A percentile compares a stretch with the other conserved stretches of the same genome.
Evolutionary conservation across 2,888 invertebrate genomes (phyloP).

Genomic region (Lepidochitona cinerea): DNA sequence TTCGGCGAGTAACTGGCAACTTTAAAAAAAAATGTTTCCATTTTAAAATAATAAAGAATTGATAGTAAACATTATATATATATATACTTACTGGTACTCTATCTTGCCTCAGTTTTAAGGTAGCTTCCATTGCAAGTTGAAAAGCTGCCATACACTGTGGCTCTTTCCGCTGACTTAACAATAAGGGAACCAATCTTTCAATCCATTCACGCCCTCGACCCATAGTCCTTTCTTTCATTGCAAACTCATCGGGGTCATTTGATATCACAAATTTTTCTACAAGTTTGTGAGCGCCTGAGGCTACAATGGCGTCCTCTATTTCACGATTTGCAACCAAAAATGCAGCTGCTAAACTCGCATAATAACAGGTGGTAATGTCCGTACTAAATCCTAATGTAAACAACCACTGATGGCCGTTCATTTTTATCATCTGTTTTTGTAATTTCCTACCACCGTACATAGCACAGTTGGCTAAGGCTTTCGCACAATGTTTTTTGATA

Average conservation of each 20-base stretch:
- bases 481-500: constrained; percentile 7
- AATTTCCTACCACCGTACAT: constrained; percentile 6
- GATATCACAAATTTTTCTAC: constrained; percentile 9
- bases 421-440: constrained; percentile 8
- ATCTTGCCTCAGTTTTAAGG: constrained; percentile 4
- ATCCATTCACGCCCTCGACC: background rate
- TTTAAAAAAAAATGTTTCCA: too few species aligned
- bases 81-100: constrained; percentile 3
- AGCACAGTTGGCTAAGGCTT: constrained; percentile 9
- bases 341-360: constrained; percentile 6
- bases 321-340: constrained; percentile 1
- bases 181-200: constrained; percentile 1
- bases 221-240: background rate
- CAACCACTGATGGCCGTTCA: constrained; percentile 2
- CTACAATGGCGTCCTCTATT: background rate
- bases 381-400: constrained; percentile 8
- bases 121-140: constrained; percentile 8
- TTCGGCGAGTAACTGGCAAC: too few species aligned
- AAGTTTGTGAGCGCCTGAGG: constrained; percentile 4
- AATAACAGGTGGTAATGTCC: constrained; percentile 6
- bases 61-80: too few species aligned
- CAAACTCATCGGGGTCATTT: constrained; percentile 10
- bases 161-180: background rate
- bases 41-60: too few species aligned
- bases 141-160: constrained; percentile 1